Evolutionary conservation across 2,888 invertebrate genomes (phyloP), one percentile per base, ranked within the genome.

Genomic region (Aspidapion aeneum): DNA sequence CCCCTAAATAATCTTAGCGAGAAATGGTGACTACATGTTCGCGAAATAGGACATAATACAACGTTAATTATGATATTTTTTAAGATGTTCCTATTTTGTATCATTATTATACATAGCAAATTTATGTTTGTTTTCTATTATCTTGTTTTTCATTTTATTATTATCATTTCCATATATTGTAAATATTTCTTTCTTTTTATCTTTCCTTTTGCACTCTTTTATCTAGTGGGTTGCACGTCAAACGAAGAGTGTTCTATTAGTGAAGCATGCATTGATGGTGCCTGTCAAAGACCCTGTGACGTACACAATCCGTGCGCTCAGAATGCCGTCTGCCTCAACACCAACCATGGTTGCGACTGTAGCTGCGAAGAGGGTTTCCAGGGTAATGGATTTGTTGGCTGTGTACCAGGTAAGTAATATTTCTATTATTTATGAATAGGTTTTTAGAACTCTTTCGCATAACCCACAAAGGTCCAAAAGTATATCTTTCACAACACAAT

Each of bases 281-380:
- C 88, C 79, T 95, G 95, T 79, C 91, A 91, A 81, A 90, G 89
- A 82, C 94, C 94, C 55, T 95, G 95, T 81, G 90, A 89, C 76
- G 85, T 91, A 74, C 89, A 88, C 77, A 90, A 93, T 77, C 94
- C 94, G 60, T 95, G 95, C 77, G 88, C 88, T 70, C 86, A 86
- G 72, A 89, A 93, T 78, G 93, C 94, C 62, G 86, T 91, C 69
- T 95, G 95, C 82, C 87, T 92, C 80, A 94, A 94, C 80, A 90
- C 90, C 60, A 92, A 93, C 74, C 94, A 94, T 77, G 90, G 89
- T 69, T 89, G 91, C 20, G 92, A 93, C 75, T 94, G 94, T 79
- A 90, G 89, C 77, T 94, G 94, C 76, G 84, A 86, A 55, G 91
- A 93, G 79, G 93, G 93, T 69, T 94, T 87, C 79, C 90, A 92